Evolutionary conservation across 2,797 vertebrate species (phyloP).

Genomic region (Acrossocheilus fasciatus): DNA sequence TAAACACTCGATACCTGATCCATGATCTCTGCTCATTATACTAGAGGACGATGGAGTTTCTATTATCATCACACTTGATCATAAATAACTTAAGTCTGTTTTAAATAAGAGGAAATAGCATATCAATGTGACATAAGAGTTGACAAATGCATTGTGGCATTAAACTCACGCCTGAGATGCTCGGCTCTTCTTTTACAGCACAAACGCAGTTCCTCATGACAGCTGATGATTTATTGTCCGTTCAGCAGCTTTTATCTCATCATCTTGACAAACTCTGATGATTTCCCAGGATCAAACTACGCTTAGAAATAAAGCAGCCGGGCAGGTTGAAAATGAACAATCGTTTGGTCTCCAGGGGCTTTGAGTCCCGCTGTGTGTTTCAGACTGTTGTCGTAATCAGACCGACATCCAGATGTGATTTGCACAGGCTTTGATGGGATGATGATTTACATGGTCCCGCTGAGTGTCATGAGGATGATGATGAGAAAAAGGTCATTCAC

Average conservation of each 20-base stretch:
- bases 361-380: conserved; percentile 10
- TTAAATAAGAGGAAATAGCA: background rate
- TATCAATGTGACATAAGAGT: background rate
- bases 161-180: background rate
- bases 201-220: background rate
- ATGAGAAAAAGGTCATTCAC: background rate
- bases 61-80: background rate
- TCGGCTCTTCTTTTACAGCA: background rate
- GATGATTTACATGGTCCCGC: background rate
- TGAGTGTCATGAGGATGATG: background rate
- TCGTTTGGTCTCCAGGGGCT: background rate
- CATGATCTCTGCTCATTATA: background rate
- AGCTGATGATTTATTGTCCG: conserved; percentile 19
- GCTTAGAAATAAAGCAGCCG: conserved; percentile 28
- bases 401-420: background rate
- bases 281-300: conserved; percentile 29
- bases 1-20: background rate
- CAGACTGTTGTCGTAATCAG: background rate
- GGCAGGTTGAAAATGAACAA: conserved; percentile 15
- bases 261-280: conserved; percentile 36
- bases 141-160: background rate
- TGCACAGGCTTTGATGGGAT: background rate
- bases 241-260: conserved; percentile 22
- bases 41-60: background rate
- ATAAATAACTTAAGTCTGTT: background rate